These are phyloP conservation scores for Dysdera silvatica DNA, from an alignment of 1,140 invertebrate species.

Conservation along the genomic window DNA sequence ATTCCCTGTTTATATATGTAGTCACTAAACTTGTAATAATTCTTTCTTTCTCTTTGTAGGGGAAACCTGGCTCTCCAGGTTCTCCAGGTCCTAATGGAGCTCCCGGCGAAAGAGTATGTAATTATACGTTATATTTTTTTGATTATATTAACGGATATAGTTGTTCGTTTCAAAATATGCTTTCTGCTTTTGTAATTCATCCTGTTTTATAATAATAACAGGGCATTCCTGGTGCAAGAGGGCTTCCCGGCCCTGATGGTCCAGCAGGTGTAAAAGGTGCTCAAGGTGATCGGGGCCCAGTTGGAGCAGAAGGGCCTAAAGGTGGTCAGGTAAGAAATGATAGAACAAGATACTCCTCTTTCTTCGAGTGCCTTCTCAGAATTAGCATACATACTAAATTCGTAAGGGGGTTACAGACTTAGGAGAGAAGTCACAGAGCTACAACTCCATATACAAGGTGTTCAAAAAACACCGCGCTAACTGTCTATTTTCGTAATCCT, in stretches of 20 bases:
- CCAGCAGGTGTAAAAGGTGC: conserved; percentile 68
- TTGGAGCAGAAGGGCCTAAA: conserved; percentile 67
- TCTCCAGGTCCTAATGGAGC: conserved; percentile 47
- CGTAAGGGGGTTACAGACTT: too few relatives aligned
- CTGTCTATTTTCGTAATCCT: too few relatives aligned
- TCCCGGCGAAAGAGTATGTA: conserved; percentile 30
- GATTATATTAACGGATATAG: too few relatives aligned
- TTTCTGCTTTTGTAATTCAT: not conserved
- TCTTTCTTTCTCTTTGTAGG: conserved; percentile 64
- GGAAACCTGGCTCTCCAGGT: conserved; percentile 58
- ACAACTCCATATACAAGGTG: too few relatives aligned
- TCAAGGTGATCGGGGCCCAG: conserved; percentile 59
- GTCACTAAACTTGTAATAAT: too few relatives aligned
- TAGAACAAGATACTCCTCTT: too few relatives aligned
- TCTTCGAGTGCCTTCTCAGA: too few relatives aligned
- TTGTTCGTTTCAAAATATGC: conserved; percentile 47
- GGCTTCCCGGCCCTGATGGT: conserved; percentile 31
- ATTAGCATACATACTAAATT: too few relatives aligned
- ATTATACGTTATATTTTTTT: conserved; percentile 34
- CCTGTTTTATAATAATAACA: conserved; percentile 48
- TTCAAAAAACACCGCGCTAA: too few relatives aligned
- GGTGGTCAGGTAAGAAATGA: conserved; percentile 42
- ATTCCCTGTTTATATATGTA: too few relatives aligned
- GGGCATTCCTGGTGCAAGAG: conserved; percentile 27
- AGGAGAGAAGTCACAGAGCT: too few relatives aligned